Evolutionary conservation across 1,140 invertebrate genomes (phyloP).

Genomic region (Scaptomyza graminum): DNA sequence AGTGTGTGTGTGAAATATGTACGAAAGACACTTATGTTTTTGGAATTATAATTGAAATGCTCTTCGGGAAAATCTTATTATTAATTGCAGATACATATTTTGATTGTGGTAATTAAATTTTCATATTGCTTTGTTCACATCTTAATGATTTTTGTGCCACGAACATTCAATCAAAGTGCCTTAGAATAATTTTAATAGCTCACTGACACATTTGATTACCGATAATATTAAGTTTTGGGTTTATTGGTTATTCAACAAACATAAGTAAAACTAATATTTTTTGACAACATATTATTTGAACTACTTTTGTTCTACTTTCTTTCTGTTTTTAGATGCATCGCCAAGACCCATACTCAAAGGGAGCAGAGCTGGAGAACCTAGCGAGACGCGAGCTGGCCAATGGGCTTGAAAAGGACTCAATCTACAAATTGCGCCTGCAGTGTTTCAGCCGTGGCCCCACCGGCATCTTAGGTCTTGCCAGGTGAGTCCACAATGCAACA

Average conservation of each 20-base stretch:
- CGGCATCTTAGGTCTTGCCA: conserved; percentile 93
- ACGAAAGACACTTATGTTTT: background rate
- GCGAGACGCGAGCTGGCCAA: conserved; percentile 86
- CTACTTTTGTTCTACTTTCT: too few species aligned
- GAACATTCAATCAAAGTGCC: too few species aligned
- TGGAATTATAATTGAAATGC: background rate
- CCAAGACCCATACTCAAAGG: conserved; percentile 89
- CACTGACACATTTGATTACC: too few species aligned
- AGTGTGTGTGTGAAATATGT: too few species aligned
- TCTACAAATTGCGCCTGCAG: conserved; percentile 92
- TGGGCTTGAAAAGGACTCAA: conserved; percentile 88
- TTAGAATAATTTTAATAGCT: too few species aligned
- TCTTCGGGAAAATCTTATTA: background rate
- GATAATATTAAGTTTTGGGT: too few species aligned
- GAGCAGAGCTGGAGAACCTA: conserved; percentile 91
- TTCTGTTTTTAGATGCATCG: conserved; percentile 86
- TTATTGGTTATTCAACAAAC: too few species aligned
- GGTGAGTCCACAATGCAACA: conserved; percentile 85
- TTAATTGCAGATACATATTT: background rate
- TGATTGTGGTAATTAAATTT: background rate
- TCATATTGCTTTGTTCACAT: background rate
- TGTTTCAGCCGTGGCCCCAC: conserved; percentile 93
- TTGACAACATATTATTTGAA: too few species aligned
- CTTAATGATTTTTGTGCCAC: too few species aligned
- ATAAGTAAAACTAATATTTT: too few species aligned